Base-by-base conservation (phyloP, 2,888 invertebrate species). In the Malthinus flaveolus region DNA sequence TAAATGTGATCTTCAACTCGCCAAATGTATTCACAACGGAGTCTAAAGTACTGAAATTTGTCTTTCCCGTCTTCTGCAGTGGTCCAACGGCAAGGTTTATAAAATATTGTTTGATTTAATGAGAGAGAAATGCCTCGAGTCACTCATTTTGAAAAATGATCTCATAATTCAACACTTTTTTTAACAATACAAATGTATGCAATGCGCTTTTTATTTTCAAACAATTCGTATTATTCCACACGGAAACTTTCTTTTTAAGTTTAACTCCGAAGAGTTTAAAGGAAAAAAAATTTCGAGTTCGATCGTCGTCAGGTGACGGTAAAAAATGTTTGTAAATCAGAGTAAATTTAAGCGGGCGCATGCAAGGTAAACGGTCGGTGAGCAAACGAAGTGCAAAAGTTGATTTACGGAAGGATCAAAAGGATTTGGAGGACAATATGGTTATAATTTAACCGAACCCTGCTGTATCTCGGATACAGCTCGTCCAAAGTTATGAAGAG, bases 21-120 rank as follows among this genome's bases (percentile, higher is more conserved):
- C 63, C 60, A 65, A 66, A 66, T 68, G 66, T 68, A 66, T 67
- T 66, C 68, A 66, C 64, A 64, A 64, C 63, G 59, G 54, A 65
- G 60, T 62, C 65, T 67, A 66, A 69, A 71, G 72, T 69, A 70
- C 64, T 63, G 65, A 66, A 71, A 73, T 73, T 73, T 73, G 72
- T 73, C 72, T 73, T 69, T 62, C 62, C 65, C 70, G 73, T 73
- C 72, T 67, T 68, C 66, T 60, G 63, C 73, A 73, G 72, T 64
- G 62, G 65, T 66, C 68, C 65, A 64, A 71, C 66, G 66, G 68
- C 68, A 71, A 72, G 71, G 71, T 70, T 72, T 71, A 71, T 73
- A 73, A 73, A 70, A 73, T 73, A 73, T 73, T 71, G 71, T 73
- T 71, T 73, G 73, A 73, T 73, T 73, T 73, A 73, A 73, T 73